Conservation (phyloP, 2,113 vertebrate species). For the Psammodynastes pulverulentus region DNA sequence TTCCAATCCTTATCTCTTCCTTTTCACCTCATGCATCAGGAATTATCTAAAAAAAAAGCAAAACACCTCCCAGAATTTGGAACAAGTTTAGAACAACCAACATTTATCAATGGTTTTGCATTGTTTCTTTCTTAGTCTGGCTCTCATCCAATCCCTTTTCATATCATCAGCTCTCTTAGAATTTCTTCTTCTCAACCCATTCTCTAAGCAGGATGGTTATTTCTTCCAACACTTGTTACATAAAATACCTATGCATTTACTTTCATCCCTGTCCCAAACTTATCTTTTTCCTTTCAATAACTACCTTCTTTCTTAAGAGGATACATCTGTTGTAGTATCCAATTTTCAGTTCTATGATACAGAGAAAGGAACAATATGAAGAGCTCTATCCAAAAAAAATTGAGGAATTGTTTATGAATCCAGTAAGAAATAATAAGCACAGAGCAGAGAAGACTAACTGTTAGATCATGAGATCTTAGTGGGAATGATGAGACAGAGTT, state of each 20-base stretch:
- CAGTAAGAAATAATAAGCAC: neutral
- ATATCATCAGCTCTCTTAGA: neutral
- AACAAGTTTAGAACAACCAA: constrained; percentile 50
- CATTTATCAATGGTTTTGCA: constrained; percentile 18
- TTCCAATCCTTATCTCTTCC: neutral
- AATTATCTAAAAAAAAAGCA: constrained; percentile 47
- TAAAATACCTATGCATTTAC: neutral
- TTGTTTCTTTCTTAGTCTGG: neutral
- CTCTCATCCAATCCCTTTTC: neutral
- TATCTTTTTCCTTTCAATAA: neutral
- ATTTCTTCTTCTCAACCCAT: neutral
- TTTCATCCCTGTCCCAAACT: neutral
- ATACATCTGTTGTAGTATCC: neutral
- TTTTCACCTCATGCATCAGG: constrained; percentile 59
- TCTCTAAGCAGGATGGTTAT: neutral
- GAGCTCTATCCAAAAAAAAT: neutral
- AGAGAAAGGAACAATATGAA: neutral
- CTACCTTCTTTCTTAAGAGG: neutral
- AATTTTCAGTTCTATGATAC: neutral
- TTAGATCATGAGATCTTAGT: too few species aligned
- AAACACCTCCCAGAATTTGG: constrained; percentile 26
- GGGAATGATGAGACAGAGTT: too few species aligned
- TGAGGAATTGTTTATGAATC: too few species aligned
- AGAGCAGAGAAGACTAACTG: neutral
- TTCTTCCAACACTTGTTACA: neutral